A percentile compares a stretch with the other conserved stretches of the same genome.
These are phyloP conservation scores for Nasonia vitripennis DNA, from an alignment of 1,140 invertebrate species.

Conservation along the genomic window DNA sequence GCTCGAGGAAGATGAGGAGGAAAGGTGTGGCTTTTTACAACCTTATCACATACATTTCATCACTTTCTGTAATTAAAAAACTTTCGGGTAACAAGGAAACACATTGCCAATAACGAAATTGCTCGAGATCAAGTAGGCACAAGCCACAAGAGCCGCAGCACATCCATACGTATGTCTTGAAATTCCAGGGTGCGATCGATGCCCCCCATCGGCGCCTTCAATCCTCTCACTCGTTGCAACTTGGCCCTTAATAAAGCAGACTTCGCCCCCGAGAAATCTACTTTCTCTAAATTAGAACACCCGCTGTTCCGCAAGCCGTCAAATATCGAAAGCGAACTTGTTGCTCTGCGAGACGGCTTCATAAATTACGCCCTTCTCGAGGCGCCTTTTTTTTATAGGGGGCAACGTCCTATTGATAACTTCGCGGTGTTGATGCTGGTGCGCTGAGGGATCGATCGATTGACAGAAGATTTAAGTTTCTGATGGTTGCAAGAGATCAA, in stretches of 20 bases:
- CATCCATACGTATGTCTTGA: too few relatives aligned
- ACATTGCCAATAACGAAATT: too few relatives aligned
- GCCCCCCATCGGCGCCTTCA: conserved; percentile 58
- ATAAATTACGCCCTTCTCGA: background rate
- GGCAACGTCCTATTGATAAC: background rate
- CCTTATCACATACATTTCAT: too few relatives aligned
- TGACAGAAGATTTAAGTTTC: too few relatives aligned
- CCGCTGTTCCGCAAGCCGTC: background rate
- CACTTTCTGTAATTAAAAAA: too few relatives aligned
- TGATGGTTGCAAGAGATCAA: too few relatives aligned
- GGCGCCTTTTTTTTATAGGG: background rate
- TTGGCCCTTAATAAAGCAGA: background rate
- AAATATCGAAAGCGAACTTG: conserved; percentile 5
- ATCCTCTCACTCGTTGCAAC: background rate
- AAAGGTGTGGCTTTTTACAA: background rate
- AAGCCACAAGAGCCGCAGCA: too few relatives aligned
- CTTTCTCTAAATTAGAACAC: background rate
- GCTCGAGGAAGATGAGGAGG: background rate
- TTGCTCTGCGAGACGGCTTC: background rate
- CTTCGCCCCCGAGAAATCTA: background rate
- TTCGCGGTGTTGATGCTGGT: background rate
- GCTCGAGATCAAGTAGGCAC: too few relatives aligned
- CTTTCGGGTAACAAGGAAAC: too few relatives aligned
- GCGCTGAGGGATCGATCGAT: too few relatives aligned
- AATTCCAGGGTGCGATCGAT: conserved; percentile 44